Evolutionary conservation across 2,113 vertebrate genomes (phyloP).

Genomic region (Hiodon alosoides): DNA sequence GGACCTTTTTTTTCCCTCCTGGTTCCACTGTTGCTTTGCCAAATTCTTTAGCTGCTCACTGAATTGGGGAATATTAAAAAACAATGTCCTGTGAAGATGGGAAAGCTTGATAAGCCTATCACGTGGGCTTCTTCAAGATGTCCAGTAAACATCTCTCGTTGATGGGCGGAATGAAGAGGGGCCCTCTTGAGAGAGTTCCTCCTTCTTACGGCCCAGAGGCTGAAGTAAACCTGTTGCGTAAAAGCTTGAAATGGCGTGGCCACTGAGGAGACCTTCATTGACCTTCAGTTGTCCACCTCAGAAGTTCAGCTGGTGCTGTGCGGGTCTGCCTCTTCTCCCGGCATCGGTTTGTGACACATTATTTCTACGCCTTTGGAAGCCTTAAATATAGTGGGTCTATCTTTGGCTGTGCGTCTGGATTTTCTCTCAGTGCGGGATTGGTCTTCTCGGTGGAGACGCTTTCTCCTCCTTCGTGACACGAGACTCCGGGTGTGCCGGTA

Average conservation of each 20-base stretch:
- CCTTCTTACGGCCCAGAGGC: too few relatives aligned
- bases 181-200: too few relatives aligned
- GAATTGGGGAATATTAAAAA: background rate
- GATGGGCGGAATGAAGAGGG: too few relatives aligned
- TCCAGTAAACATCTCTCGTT: too few relatives aligned
- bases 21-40: conserved; percentile 19
- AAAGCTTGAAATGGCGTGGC: too few relatives aligned
- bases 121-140: too few relatives aligned
- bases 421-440: conserved; percentile 42
- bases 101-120: background rate
- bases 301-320: background rate
- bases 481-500: conserved; percentile 10
- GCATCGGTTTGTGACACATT: conserved; percentile 40
- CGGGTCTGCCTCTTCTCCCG: conserved; percentile 9
- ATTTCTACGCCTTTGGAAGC: conserved; percentile 34
- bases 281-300: too few relatives aligned
- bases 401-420: conserved; percentile 39
- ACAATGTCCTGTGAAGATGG: background rate
- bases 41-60: conserved; percentile 27
- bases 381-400: conserved; percentile 43
- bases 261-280: too few relatives aligned
- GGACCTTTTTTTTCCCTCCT: conserved; percentile 15
- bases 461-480: background rate
- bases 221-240: too few relatives aligned
- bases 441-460: conserved; percentile 45